Base-by-base conservation (phyloP, 2,888 invertebrate genomes). In the Lasioglossum calceatum region DNA sequence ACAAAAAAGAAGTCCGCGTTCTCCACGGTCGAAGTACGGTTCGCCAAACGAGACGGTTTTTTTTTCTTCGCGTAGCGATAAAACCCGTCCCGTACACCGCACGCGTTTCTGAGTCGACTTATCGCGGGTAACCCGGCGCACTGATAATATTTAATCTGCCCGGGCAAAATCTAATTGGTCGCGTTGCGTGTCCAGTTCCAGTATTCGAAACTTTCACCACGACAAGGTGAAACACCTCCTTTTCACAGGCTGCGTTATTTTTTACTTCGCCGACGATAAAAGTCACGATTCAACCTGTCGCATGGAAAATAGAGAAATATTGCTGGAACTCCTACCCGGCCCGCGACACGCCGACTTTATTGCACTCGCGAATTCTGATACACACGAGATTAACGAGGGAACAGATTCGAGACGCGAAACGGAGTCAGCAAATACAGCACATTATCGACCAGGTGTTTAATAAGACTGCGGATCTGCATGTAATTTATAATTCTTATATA, bases 71-170 rank as follows among this genome's bases (percentile, higher is more conserved):
- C 58, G 5, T 3, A n/a, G 3, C 81, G 58, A 81, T 47, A 75
- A 81, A 70, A 70, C 67, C 58, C 47, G 44, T n/a, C 27, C 16
- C 72, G 50, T 14, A 61, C 27, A 36, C 74, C 44, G 27, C 67
- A 23, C 27, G 19, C 16, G 27, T 75, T 42, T 58, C 70, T 54
- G 54, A 81, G 50, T 27, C 47, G 67, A 47, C 71, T 81, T 77
- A 72, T 75, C 82, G 74, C 16, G 10, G 58, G 19, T 58, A n/a
- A 47, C 42, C 44, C 42, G n/a, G 27, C 58, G 50, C 54, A 4
- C 81, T 16, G 70, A 75, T 82, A 82, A 75, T 10, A n/a, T 47
- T 81, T 77, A 54, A 72, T 81, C 81, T 61, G 58, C 27, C 16
- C 27, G 54, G 23, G 54, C n/a, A 2, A 36, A 42, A 81, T 81